These are phyloP conservation scores for Chymomyza procnemis DNA, from an alignment of 2,888 invertebrate species.

Conservation along the genomic window DNA sequence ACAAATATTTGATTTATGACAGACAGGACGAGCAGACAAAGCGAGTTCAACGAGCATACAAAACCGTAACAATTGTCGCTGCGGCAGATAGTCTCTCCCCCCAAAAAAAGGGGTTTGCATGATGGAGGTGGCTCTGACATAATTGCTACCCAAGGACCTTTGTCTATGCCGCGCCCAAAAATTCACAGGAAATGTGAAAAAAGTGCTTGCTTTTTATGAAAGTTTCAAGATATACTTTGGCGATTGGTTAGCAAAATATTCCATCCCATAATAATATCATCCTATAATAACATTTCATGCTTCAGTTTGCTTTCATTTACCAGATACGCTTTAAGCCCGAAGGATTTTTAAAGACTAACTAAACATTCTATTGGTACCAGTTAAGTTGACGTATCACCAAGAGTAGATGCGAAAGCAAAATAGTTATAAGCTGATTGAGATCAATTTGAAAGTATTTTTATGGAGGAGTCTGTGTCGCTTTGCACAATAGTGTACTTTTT, in stretches of 20 bases:
- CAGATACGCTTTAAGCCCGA: too few relatives aligned
- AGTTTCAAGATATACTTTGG: too few relatives aligned
- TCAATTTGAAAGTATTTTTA: neutral
- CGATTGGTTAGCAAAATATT: too few relatives aligned
- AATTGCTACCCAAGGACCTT: slow-evolving; percentile 39
- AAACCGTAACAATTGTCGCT: slow-evolving; percentile 22
- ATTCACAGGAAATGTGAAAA: slow-evolving; percentile 49
- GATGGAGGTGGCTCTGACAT: slow-evolving; percentile 28
- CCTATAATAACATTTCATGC: too few relatives aligned
- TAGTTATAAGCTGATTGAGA: neutral
- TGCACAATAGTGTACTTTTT: too few relatives aligned
- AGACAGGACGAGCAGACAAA: slow-evolving; percentile 8
- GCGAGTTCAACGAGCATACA: slow-evolving; percentile 5
- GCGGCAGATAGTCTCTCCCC: neutral
- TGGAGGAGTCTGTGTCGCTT: too few relatives aligned
- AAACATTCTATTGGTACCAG: too few relatives aligned
- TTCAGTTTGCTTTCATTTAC: too few relatives aligned
- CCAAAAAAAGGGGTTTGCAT: neutral
- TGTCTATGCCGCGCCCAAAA: slow-evolving; percentile 24
- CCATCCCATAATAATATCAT: too few relatives aligned
- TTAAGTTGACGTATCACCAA: too few relatives aligned
- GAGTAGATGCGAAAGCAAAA: slow-evolving; percentile 16
- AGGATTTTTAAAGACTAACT: too few relatives aligned
- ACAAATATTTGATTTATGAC: slow-evolving; percentile 57
- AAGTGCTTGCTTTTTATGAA: too few relatives aligned